Percentiles rank a stretch among this genome's conserved stretches.
These are phyloP conservation scores for Paracanthobrama guichenoti DNA, from an alignment of 2,113 vertebrate genomes.

Conservation along the genomic window DNA sequence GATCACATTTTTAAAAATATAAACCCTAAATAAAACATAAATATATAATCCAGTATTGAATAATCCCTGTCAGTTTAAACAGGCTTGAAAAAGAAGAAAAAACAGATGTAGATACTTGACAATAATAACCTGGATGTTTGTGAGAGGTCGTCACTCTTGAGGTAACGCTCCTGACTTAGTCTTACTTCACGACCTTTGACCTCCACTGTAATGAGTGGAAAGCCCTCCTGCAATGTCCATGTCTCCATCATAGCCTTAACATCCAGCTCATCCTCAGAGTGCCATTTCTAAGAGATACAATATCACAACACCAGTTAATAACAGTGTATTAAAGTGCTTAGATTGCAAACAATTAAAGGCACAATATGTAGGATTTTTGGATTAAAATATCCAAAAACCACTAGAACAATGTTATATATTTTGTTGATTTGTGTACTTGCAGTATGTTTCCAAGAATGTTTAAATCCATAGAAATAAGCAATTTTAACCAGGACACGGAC, in stretches of 20 bases:
- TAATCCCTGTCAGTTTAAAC: background rate
- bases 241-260: slow-evolving; percentile 87
- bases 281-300: slow-evolving; percentile 75
- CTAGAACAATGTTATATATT: too few species aligned
- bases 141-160: slow-evolving; percentile 69
- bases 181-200: slow-evolving; percentile 79
- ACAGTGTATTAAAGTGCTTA: background rate
- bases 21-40: background rate
- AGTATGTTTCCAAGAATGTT: too few species aligned
- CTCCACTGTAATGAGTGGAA: slow-evolving; percentile 83
- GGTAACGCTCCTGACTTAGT: slow-evolving; percentile 82
- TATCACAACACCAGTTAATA: background rate
- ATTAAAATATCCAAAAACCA: too few species aligned
- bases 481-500: too few species aligned
- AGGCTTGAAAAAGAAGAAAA: background rate
- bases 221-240: slow-evolving; percentile 91
- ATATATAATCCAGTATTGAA: background rate
- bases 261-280: slow-evolving; percentile 72
- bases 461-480: too few species aligned
- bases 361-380: too few species aligned
- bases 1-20: background rate
- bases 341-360: background rate
- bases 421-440: too few species aligned
- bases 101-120: background rate
- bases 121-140: slow-evolving; percentile 74